Evolutionary conservation across 2,113 vertebrate species (phyloP).

Genomic region (Microcebus griseorufus): DNA sequence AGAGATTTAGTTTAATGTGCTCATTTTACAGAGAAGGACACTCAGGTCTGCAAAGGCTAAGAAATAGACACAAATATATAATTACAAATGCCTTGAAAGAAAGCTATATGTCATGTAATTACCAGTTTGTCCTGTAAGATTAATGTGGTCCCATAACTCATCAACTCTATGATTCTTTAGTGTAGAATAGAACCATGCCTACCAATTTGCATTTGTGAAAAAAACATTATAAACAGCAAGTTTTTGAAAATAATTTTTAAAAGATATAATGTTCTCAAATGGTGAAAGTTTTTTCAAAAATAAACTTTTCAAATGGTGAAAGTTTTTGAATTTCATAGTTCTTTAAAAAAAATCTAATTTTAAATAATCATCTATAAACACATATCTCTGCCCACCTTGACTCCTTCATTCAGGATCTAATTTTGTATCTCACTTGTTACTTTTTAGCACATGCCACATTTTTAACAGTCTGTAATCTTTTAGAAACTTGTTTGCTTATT

Average conservation of each 20-base stretch:
- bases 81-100: slow-evolving; percentile 22
- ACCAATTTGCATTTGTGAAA: not conserved
- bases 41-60: not conserved
- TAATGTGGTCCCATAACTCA: not conserved
- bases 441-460: not conserved
- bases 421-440: not conserved
- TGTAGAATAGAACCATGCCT: not conserved
- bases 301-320: not conserved
- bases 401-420: not conserved
- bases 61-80: not conserved
- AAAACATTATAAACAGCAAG: not conserved
- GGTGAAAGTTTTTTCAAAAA: not conserved
- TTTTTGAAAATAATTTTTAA: not conserved
- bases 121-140: not conserved
- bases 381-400: not conserved
- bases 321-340: not conserved
- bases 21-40: not conserved
- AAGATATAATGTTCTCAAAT: not conserved
- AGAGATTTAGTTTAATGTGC: not conserved
- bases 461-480: not conserved
- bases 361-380: not conserved
- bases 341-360: not conserved
- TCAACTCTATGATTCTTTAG: not conserved
- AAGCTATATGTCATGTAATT: not conserved
- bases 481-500: not conserved